Conservation (phyloP, 1,140 invertebrate species). For the Anastrepha ludens region DNA sequence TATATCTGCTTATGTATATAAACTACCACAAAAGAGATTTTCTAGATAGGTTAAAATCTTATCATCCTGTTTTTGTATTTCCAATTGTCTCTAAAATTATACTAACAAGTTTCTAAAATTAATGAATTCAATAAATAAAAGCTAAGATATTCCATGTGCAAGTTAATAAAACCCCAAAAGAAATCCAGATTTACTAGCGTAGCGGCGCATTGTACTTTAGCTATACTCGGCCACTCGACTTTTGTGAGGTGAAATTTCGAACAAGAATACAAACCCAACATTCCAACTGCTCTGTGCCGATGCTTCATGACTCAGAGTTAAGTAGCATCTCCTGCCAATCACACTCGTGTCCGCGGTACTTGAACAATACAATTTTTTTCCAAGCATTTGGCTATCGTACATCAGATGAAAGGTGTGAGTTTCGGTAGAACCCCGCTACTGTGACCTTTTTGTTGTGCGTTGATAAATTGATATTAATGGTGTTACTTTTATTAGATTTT, state of each 20-base stretch:
- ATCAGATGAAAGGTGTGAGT: neutral
- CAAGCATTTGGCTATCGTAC: neutral
- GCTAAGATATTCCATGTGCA: no score
- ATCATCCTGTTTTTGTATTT: no score
- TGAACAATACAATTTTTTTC: neutral
- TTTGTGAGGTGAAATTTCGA: neutral
- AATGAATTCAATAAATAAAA: no score
- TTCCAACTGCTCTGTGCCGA: neutral
- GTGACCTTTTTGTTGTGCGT: slow-evolving; percentile 8
- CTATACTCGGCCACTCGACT: no score
- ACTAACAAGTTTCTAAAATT: no score
- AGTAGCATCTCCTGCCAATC: neutral
- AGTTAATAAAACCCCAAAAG: no score
- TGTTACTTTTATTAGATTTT: neutral
- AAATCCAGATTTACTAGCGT: no score
- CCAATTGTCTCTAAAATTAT: no score
- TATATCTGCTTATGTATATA: no score
- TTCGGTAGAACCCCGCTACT: slow-evolving; percentile 18
- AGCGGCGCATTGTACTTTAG: no score
- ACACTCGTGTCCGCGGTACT: slow-evolving; percentile 16
- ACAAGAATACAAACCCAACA: neutral
- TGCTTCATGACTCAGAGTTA: neutral
- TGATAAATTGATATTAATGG: neutral
- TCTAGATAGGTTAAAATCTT: no score
- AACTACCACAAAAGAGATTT: no score